Evolutionary conservation across 2,113 vertebrate species (phyloP).

Genomic region (Eira barbara): DNA sequence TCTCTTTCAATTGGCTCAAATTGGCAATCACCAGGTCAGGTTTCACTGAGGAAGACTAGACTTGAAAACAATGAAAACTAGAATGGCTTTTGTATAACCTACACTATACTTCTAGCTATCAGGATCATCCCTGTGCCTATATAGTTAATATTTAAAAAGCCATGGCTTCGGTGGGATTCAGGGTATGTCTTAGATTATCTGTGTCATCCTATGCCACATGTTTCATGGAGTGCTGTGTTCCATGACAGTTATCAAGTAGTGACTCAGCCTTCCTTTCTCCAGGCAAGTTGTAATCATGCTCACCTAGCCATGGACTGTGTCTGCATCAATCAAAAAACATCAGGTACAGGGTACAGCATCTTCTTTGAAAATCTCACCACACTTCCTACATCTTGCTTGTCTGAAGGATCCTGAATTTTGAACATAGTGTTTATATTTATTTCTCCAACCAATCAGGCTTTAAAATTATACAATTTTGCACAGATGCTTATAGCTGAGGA

Average conservation of each 20-base stretch:
- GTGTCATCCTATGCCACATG: neutral
- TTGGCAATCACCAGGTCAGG: neutral
- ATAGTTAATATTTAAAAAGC: neutral
- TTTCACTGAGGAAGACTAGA: neutral
- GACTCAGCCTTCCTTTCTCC: neutral
- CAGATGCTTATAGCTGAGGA: neutral
- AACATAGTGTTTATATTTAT: neutral
- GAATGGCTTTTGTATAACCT: neutral
- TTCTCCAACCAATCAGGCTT: neutral
- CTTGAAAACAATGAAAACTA: neutral
- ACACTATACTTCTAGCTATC: neutral
- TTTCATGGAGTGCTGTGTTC: neutral
- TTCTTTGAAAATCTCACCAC: neutral
- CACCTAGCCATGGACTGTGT: neutral
- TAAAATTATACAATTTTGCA: neutral
- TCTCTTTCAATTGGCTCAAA: neutral
- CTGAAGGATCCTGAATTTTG: neutral
- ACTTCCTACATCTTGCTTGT: neutral
- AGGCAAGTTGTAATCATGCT: neutral
- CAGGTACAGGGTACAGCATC: neutral
- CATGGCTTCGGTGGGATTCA: neutral
- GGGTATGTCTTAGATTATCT: neutral
- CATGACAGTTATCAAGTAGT: neutral
- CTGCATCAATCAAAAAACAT: neutral
- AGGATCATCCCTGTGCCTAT: neutral